Evolutionary conservation across 2,888 invertebrate genomes (phyloP).

Genomic region (Pharmacophagus antenor): DNA sequence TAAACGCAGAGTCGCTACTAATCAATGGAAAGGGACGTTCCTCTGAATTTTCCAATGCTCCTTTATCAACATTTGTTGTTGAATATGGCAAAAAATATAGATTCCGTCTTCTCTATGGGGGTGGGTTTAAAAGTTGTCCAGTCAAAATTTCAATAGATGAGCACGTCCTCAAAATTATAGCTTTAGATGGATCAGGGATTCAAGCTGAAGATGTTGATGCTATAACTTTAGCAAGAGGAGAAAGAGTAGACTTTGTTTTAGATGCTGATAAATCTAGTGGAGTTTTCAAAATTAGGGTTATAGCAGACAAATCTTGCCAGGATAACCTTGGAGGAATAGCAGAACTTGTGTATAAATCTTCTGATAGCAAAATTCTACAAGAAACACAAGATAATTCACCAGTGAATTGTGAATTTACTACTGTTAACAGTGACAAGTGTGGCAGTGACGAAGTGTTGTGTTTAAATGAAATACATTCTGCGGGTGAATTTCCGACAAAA

Average conservation of each 20-base stretch:
- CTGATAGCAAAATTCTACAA: constrained; percentile 51
- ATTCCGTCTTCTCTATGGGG: constrained; percentile 84
- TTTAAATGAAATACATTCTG: constrained; percentile 79
- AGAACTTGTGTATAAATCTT: constrained; percentile 67
- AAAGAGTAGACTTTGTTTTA: constrained; percentile 87
- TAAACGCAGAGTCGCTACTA: constrained; percentile 77
- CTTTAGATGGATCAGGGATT: constrained; percentile 86
- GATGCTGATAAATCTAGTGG: constrained; percentile 80
- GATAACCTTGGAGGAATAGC: constrained; percentile 76
- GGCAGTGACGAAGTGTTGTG: constrained; percentile 75
- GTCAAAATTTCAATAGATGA: constrained; percentile 83
- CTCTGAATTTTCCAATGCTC: constrained; percentile 60
- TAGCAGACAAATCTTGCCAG: constrained; percentile 74
- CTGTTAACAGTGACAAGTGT: constrained; percentile 70
- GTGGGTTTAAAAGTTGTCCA: constrained; percentile 85
- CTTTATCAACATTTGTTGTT: constrained; percentile 75
- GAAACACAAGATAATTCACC: constrained; percentile 49
- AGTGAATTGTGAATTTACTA: constrained; percentile 62
- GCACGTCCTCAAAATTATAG: constrained; percentile 83
- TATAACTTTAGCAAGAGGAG: constrained; percentile 84
- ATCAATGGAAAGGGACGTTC: constrained; percentile 83
- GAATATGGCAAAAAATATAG: constrained; percentile 82
- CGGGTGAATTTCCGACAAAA: constrained; percentile 73
- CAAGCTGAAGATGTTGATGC: constrained; percentile 79
- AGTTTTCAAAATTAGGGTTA: constrained; percentile 82